Base-by-base conservation (phyloP, 2,113 vertebrate species). In the Urocynchramus pylzowi region DNA sequence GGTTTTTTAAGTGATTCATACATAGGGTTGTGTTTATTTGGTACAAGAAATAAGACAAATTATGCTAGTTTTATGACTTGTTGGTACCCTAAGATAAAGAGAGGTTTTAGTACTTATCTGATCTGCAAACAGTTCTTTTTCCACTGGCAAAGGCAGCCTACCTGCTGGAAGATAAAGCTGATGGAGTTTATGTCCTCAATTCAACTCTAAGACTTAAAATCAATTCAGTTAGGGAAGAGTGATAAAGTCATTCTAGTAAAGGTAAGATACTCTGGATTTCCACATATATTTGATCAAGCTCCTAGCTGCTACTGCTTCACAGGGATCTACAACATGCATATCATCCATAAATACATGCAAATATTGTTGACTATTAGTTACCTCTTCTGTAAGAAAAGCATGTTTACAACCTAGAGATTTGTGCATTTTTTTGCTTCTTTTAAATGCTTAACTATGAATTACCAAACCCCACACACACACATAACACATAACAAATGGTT, bases 181-280 rank as follows among this genome's bases (percentile, higher is more conserved):
- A 90, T 87, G 65, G 47, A 83, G 26, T 79, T 84, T 91, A 56
- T 75, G 71, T 95, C 78, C 52, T 90, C 56, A 71, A 39, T 93
- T 95, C 85, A 92, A 30, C 33, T 83, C 35, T 83, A 93, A 83
- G 79, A 76, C 53, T 85, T 85, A 92, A 93, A 95, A 92, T 82
- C 61, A 68, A 30, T 93, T 95, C 70, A 39, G n/a, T 87, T 71
- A 90, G 18, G 27, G 13, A 75, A 67, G 23, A 90, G 31, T 45
- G 74, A 87, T 82, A 78, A 91, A 87, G 67, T 54, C 42, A 67
- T 78, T 74, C 64, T 33, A 74, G 47, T 71, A 71, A 69, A 91
- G 37, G 59, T 49, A 84, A 79, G 26, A 69, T 69, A 69, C 26
- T 16, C 35, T 27, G 26, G 33, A 78, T 87, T 77, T 81, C 20